A percentile compares a stretch with the other conserved stretches of the same genome.
Conservation (phyloP, 37 sponge, comb jelly and placozoan species). For the Aphrocallistes beatrix region DNA sequence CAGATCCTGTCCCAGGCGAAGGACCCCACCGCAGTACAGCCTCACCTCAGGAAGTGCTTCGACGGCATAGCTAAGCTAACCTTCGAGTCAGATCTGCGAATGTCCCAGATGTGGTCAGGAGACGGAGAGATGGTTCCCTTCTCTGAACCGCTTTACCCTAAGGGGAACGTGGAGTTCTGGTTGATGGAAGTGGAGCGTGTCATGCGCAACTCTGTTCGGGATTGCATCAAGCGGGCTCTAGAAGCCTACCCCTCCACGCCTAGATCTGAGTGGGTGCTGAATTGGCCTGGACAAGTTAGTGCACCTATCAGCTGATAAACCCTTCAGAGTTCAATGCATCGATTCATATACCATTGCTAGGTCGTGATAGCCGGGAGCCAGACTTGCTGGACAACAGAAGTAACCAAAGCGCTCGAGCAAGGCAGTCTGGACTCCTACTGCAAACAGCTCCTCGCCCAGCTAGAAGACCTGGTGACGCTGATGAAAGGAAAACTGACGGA, state of each 20-base stretch:
- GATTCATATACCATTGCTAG: too few relatives aligned
- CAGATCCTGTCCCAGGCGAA: slow-evolving; percentile 99
- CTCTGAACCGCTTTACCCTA: slow-evolving; percentile 77
- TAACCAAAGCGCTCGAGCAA: slow-evolving; percentile 59
- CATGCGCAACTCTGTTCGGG: slow-evolving; percentile 66
- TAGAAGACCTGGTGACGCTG: slow-evolving; percentile 75
- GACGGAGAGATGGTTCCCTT: slow-evolving; percentile 94
- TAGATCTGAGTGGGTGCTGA: slow-evolving; percentile 89
- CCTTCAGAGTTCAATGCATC: too few relatives aligned
- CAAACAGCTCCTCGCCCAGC: slow-evolving; percentile 58
- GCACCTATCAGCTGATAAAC: too few relatives aligned
- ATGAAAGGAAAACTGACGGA: slow-evolving; percentile 79
- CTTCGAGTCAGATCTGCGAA: slow-evolving; percentile 85
- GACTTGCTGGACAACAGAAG: slow-evolving; percentile 84
- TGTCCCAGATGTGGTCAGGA: slow-evolving; percentile 71
- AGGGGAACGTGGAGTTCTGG: slow-evolving; percentile 97
- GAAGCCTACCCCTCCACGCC: slow-evolving; percentile 44
- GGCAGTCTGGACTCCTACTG: slow-evolving; percentile 50
- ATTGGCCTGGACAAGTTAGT: slow-evolving; percentile 99
- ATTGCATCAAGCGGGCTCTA: slow-evolving; percentile 57
- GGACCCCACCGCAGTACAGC: slow-evolving; percentile 96
- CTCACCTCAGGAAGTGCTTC: slow-evolving; percentile 98
- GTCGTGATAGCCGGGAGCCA: slow-evolving; percentile 94
- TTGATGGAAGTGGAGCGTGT: slow-evolving; percentile 85
- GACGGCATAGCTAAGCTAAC: slow-evolving; percentile 87